These are phyloP conservation scores for Arremon brunneinucha DNA, from an alignment of 2,797 vertebrate genomes.

Conservation along the genomic window DNA sequence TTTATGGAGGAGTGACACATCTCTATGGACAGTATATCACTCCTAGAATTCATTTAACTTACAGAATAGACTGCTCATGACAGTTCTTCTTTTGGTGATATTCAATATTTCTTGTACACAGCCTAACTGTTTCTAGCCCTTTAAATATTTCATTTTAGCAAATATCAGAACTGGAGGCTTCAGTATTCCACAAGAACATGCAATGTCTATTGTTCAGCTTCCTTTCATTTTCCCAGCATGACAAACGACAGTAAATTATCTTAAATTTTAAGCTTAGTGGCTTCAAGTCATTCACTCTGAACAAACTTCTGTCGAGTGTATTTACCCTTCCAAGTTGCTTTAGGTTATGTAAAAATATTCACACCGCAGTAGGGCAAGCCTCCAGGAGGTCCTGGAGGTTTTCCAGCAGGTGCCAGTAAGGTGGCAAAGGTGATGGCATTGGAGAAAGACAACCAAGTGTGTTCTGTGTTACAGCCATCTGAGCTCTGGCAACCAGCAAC, in stretches of 20 bases:
- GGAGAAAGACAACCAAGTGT: neutral
- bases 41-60: neutral
- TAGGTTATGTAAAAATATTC: neutral
- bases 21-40: neutral
- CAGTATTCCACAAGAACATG: neutral
- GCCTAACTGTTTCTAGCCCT: neutral
- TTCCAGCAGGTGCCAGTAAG: neutral
- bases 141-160: neutral
- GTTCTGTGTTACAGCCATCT: neutral
- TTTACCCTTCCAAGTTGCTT: neutral
- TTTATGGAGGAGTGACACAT: neutral
- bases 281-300: neutral
- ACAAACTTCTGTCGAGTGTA: neutral
- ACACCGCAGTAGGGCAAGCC: neutral
- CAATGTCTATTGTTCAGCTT: neutral
- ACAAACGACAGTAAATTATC: neutral
- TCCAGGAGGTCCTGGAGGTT: neutral
- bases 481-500: neutral
- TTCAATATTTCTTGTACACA: neutral
- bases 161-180: neutral
- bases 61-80: neutral
- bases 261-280: neutral
- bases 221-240: neutral
- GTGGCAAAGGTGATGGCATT: neutral
- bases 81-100: neutral